A percentile compares a stretch with the other conserved stretches of the same genome.
phyloP scores from a whole-genome alignment of 2,888 invertebrate genomes.

The Myopa tessellatipennis region DNA sequence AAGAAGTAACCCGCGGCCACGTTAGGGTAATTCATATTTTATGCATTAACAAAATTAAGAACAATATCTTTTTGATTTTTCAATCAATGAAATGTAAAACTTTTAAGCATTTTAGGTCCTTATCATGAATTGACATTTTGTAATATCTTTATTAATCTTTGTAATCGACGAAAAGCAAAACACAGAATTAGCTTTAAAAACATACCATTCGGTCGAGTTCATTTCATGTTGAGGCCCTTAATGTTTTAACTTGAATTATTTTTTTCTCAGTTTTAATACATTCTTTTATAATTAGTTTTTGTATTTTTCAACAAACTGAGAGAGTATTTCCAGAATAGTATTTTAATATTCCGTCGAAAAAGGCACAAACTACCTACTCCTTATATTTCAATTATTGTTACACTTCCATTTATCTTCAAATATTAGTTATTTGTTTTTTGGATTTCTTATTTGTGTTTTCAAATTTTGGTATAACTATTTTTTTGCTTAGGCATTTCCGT shows the following conservation, averaged over 20 bases:
- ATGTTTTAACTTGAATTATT: neutral
- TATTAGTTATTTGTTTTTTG: neutral
- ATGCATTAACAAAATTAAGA: neutral
- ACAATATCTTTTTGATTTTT: neutral
- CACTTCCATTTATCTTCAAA: neutral
- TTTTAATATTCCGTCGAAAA: conserved; percentile 31
- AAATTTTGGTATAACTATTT: neutral
- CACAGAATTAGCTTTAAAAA: no score
- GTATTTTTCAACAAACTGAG: conserved; percentile 22
- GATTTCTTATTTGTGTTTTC: neutral
- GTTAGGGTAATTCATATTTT: neutral
- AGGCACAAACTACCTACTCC: conserved; percentile 36
- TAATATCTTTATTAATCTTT: neutral
- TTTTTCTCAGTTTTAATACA: conserved; percentile 5
- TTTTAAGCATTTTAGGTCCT: conserved; percentile 21
- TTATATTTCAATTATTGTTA: neutral
- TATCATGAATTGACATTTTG: conserved; percentile 4
- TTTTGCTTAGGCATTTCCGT: neutral
- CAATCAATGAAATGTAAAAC: conserved; percentile 14
- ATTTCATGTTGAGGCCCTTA: no score
- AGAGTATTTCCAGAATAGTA: conserved; percentile 26
- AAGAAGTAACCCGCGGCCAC: no score
- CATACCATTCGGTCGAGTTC: no score
- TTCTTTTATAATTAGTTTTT: conserved; percentile 8
- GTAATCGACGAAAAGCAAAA: no score